A percentile compares a stretch with the other conserved stretches of the same genome.
Evolutionary conservation across 2,888 invertebrate species (phyloP).

Genomic region (Abrostola tripartita): DNA sequence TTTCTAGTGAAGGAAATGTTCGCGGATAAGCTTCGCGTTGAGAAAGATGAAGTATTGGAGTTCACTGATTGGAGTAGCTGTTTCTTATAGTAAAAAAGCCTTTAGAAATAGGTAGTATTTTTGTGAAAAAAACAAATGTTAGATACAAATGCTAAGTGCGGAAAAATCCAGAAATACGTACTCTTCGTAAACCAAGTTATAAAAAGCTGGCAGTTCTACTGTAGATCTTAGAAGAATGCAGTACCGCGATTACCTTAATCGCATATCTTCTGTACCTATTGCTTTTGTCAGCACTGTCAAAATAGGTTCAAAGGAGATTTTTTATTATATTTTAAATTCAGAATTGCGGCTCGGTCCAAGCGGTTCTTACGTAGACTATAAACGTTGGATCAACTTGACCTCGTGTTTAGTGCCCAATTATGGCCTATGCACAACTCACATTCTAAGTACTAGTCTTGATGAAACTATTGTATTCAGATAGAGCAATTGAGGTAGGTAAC

Average conservation of each 20-base stretch:
- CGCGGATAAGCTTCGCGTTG: constrained; percentile 39
- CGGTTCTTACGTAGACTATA: not conserved
- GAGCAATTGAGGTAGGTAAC: constrained; percentile 13
- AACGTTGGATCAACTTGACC: constrained; percentile 11
- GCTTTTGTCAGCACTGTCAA: too few species aligned
- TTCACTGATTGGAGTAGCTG: constrained; percentile 19
- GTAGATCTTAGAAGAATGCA: too few species aligned
- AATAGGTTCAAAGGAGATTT: too few species aligned
- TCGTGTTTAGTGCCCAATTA: constrained; percentile 16
- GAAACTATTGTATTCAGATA: constrained; percentile 40
- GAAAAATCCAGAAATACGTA: too few species aligned
- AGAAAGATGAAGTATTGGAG: constrained; percentile 12
- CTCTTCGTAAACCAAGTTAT: too few species aligned
- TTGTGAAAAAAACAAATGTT: too few species aligned
- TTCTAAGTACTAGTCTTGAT: constrained; percentile 16
- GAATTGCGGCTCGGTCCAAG: not conserved
- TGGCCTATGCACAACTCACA: constrained; percentile 8
- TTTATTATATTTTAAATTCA: too few species aligned
- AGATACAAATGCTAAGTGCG: too few species aligned
- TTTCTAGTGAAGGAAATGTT: constrained; percentile 37
- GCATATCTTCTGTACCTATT: too few species aligned
- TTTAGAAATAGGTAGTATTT: too few species aligned
- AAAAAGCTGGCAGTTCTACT: too few species aligned
- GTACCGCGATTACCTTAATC: too few species aligned
- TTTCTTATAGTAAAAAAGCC: not conserved